Percentiles rank a stretch among this genome's conserved stretches.
Evolutionary conservation across 2,797 vertebrate genomes (phyloP).

Genomic region (Trichosurus vulpecula): DNA sequence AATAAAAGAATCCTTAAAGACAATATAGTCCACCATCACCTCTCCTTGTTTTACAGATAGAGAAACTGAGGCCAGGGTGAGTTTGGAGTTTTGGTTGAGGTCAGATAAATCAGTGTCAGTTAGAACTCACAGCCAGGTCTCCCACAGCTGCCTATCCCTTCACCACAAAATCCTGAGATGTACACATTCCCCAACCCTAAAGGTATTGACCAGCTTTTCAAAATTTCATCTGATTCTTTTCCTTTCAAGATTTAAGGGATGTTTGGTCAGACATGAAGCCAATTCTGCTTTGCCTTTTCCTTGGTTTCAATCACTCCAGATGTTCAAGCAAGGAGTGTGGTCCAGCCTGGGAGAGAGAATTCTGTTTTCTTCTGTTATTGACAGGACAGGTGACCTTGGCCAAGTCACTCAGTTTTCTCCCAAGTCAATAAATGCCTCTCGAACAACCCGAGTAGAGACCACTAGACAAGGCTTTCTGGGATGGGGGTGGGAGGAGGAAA

Average conservation of each 20-base stretch:
- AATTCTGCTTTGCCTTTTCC: neutral
- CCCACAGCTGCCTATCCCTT: too few species aligned
- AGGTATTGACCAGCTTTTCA: neutral
- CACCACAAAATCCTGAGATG: neutral
- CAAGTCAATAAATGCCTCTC: neutral
- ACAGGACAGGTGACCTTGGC: too few species aligned
- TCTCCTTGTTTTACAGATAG: neutral
- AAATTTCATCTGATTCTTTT: neutral
- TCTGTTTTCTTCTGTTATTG: neutral
- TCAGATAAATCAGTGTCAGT: neutral
- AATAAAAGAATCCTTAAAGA: neutral
- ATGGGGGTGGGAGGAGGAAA: neutral
- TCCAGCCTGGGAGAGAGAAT: neutral
- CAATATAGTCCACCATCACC: neutral
- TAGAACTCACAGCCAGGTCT: neutral
- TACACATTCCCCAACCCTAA: neutral
- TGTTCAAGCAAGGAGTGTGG: neutral
- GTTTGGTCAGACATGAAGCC: neutral
- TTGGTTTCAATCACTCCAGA: slow-evolving; percentile 1
- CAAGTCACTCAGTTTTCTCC: neutral
- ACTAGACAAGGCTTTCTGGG: neutral
- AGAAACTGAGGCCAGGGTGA: neutral
- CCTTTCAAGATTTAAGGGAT: neutral
- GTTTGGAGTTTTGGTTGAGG: neutral
- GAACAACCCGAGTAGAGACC: neutral